A percentile compares a stretch with the other conserved stretches of the same genome.
Conservation (phyloP, 2,113 vertebrate species). For the Oryzias woworae region DNA sequence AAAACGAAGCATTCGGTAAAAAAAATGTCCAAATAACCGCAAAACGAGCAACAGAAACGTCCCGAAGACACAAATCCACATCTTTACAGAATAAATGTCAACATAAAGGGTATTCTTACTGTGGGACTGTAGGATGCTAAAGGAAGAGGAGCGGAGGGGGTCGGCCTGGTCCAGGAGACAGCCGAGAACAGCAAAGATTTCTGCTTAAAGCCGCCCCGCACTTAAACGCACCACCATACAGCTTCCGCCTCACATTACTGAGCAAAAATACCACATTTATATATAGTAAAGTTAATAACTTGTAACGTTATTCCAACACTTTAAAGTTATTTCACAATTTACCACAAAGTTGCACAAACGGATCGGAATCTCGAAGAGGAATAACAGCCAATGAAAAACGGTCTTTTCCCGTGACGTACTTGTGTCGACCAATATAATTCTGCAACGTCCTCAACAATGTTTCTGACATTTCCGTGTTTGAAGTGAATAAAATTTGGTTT, state of each 20-base stretch:
- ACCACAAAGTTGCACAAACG: slow-evolving; percentile 1
- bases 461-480: slow-evolving; percentile 13
- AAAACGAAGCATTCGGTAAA: not conserved
- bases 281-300: not conserved
- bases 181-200: not conserved
- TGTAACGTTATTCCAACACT: slow-evolving; percentile 8
- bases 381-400: slow-evolving; percentile 47
- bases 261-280: not conserved
- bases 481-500: not conserved
- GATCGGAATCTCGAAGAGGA: slow-evolving; percentile 6
- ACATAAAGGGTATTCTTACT: slow-evolving; percentile 42
- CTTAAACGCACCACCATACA: not conserved
- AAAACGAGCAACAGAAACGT: not conserved
- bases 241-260: not conserved
- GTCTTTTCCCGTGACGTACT: slow-evolving; percentile 5
- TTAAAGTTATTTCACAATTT: slow-evolving; percentile 23
- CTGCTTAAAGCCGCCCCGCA: not conserved
- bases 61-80: no score
- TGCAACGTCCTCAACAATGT: slow-evolving; percentile 25
- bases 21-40: not conserved
- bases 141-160: slow-evolving; percentile 32
- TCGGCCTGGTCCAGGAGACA: slow-evolving; percentile 52
- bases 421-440: slow-evolving; percentile 33
- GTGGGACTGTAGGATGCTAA: slow-evolving; percentile 31
- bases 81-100: no score